A percentile compares a stretch with the other conserved stretches of the same genome.
Evolutionary conservation across 1,140 invertebrate genomes (phyloP).

Genomic region (Magallana gigas): DNA sequence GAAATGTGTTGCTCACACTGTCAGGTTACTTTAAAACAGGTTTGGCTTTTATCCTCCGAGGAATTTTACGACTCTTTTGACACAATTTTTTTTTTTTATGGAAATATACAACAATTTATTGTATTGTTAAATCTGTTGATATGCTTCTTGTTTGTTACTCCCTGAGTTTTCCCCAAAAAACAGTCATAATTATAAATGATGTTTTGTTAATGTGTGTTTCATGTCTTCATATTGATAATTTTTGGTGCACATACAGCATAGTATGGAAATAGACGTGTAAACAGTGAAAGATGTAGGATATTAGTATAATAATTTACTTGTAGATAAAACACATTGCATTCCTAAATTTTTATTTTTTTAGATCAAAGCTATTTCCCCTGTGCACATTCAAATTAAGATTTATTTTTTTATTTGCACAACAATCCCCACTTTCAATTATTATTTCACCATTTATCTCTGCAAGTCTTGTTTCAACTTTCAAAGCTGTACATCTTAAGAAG

Average conservation of each 20-base stretch:
- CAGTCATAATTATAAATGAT: background rate
- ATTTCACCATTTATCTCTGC: background rate
- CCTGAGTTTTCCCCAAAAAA: slow-evolving; percentile 1
- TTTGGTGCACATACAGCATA: too few relatives aligned
- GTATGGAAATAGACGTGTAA: background rate
- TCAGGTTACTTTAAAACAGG: background rate
- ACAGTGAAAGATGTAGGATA: background rate
- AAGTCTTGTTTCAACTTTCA: too few relatives aligned
- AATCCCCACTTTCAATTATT: background rate
- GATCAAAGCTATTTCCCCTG: background rate
- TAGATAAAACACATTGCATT: slow-evolving; percentile 2
- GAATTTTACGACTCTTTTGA: background rate
- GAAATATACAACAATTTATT: slow-evolving; percentile 7
- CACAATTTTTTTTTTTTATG: slow-evolving; percentile 28
- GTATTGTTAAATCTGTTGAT: background rate
- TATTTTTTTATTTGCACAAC: background rate
- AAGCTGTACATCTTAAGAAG: too few relatives aligned
- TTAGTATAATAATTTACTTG: background rate
- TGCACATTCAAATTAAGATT: background rate
- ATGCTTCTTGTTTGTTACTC: slow-evolving; percentile 7
- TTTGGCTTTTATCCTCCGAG: background rate
- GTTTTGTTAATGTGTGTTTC: background rate
- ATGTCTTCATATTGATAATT: background rate
- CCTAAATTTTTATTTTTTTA: background rate
- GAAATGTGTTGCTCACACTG: background rate